phyloP scores from a whole-genome alignment of 1,140 invertebrate species.

The Drosophila prosaltans region DNA sequence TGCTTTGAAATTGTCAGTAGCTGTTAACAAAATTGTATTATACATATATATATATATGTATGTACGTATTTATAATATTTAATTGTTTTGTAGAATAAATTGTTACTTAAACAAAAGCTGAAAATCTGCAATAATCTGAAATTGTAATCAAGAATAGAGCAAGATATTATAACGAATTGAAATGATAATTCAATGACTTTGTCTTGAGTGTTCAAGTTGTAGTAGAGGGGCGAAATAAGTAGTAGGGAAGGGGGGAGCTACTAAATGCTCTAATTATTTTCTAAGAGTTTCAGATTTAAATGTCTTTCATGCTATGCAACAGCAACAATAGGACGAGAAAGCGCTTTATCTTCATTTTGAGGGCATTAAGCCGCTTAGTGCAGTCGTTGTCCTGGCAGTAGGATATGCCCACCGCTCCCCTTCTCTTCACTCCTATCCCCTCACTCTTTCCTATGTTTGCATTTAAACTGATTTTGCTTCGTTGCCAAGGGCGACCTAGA shows the following conservation, averaged over 20 bases:
- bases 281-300: conserved; percentile 74
- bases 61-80: no score
- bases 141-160: not conserved
- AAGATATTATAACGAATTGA: conserved; percentile 1
- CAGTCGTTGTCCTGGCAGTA: conserved; percentile 42
- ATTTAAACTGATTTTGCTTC: conserved; percentile 58
- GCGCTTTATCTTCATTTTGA: conserved; percentile 75
- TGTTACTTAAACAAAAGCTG: not conserved
- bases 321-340: conserved; percentile 37
- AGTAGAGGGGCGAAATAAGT: not conserved
- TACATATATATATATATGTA: not conserved
- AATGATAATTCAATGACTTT: conserved; percentile 21
- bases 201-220: not conserved
- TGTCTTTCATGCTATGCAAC: conserved; percentile 60
- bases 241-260: conserved; percentile 18
- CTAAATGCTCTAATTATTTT: conserved; percentile 81
- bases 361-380: conserved; percentile 76
- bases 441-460: conserved; percentile 25
- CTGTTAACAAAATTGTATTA: not conserved
- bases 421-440: not conserved
- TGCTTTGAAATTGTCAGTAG: not conserved
- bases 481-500: conserved; percentile 20
- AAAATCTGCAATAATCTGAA: conserved; percentile 7
- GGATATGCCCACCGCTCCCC: not conserved
- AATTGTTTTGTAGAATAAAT: not conserved